These are phyloP conservation scores for Samia ricini DNA, from an alignment of 1,140 invertebrate species.

Conservation along the genomic window DNA sequence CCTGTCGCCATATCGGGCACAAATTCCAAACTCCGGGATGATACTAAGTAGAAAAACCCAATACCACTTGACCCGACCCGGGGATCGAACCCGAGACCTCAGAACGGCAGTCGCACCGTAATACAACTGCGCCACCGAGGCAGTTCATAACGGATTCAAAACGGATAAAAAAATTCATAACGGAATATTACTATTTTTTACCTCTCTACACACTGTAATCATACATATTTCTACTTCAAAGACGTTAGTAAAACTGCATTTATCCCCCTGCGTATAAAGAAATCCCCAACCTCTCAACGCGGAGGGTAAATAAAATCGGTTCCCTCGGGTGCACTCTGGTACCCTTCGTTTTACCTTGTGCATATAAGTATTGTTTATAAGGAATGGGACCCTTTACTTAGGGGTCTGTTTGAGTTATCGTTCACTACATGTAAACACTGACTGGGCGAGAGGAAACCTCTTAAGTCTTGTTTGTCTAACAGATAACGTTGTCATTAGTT, in stretches of 20 bases:
- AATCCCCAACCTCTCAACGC: conserved; percentile 29
- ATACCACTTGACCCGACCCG: too few relatives aligned
- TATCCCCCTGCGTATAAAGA: conserved; percentile 28
- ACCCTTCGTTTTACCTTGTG: conserved; percentile 22
- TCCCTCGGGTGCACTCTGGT: conserved; percentile 37
- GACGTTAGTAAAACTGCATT: conserved; percentile 11
- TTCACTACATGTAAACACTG: conserved; percentile 48
- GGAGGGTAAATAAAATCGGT: conserved; percentile 45
- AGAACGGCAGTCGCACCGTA: too few relatives aligned
- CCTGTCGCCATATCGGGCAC: too few relatives aligned
- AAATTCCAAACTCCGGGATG: too few relatives aligned
- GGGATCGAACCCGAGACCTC: too few relatives aligned
- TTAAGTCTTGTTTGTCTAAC: background rate
- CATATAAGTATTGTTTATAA: conserved; percentile 45
- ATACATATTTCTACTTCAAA: too few relatives aligned
- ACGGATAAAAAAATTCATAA: too few relatives aligned
- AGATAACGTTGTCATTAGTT: background rate
- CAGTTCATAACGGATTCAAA: too few relatives aligned
- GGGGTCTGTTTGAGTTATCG: conserved; percentile 31
- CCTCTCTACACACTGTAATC: too few relatives aligned
- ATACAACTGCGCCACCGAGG: too few relatives aligned
- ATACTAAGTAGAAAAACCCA: too few relatives aligned
- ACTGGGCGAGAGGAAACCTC: background rate
- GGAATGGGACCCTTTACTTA: conserved; percentile 23
- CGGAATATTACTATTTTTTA: too few relatives aligned